These are phyloP conservation scores for Diglossa cyanea DNA, from an alignment of 2,797 vertebrate species.

Conservation along the genomic window DNA sequence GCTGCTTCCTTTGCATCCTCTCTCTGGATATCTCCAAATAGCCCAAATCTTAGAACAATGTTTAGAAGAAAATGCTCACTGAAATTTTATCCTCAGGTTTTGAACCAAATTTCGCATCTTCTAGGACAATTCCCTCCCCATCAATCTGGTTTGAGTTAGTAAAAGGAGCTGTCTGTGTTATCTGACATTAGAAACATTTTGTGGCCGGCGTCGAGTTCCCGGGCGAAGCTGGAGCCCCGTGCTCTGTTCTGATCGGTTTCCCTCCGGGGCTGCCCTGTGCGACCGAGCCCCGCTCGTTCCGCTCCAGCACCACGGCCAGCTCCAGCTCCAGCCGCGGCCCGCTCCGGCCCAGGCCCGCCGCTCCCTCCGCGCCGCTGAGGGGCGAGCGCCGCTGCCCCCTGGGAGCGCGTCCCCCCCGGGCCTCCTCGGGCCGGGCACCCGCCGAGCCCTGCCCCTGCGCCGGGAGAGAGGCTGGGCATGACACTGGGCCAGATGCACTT, in stretches of 20 bases:
- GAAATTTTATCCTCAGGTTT: neutral
- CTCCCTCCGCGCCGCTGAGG: neutral
- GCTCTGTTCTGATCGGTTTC: rapidly evolving
- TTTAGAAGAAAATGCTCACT: neutral
- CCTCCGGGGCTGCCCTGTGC: rapidly evolving
- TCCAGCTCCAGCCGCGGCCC: neutral
- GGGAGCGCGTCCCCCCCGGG: rapidly evolving
- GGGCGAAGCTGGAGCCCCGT: rapidly evolving
- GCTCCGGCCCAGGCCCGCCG: neutral
- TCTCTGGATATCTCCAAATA: neutral
- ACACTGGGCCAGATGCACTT: neutral
- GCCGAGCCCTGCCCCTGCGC: rapidly evolving
- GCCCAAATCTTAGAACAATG: neutral
- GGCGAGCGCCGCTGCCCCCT: rapidly evolving
- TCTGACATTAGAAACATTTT: neutral
- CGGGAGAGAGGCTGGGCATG: rapidly evolving
- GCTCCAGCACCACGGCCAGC: conserved; percentile 26
- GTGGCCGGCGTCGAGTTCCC: neutral
- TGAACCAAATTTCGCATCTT: neutral
- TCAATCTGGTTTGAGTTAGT: neutral
- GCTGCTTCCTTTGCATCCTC: neutral
- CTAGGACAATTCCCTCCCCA: neutral
- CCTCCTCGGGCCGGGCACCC: neutral
- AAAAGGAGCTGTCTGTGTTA: neutral
- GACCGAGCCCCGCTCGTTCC: rapidly evolving